Evolutionary conservation across 1,140 invertebrate species (phyloP), one percentile per base, ranked within the genome.

Genomic region (Caenorhabditis elegans): DNA sequence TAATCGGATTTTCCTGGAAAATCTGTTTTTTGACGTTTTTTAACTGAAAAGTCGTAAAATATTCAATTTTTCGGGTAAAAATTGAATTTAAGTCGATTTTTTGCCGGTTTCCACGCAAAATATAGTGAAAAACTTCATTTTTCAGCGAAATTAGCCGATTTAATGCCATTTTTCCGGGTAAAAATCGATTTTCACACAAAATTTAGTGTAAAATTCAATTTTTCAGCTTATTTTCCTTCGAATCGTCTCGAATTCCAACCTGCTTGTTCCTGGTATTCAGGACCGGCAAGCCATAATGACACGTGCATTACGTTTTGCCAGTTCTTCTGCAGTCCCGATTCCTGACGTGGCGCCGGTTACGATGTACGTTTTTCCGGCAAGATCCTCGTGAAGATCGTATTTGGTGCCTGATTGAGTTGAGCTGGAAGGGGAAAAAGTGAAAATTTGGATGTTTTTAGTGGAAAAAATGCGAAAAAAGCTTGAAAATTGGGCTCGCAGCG

Each of bases 221-320:
- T 48, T 48, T 5, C 5, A n/a, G 1, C 47, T 15, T 1, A 17
- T 48, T 48, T 48, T n/a, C 15, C 5, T 17, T 3, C n/a, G n/a
- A n/a, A n/a, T 43, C 39, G 39, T 4, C 3, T 43, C 39, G 39
- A 24, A 6, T 5, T 46, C 43, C 36, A 0, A 82, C 80, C 51
- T 89, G 84, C 51, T 89, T 90, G 79, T 89, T 89, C 15, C 82
- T 78, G 3, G 88, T 88, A n/a, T 76, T 76, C 19, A 89, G 36
- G 1, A 90, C 89, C 65, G 48, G 81, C 88, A 89, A 13, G 88
- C 88, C 88, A 89, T 88, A 47, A 89, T 87, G 2, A 89, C 88
- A 1, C 86, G 81, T 10, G 88, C 88, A 84, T 89, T 86, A 22
- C 88, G 51, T 53, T 87, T 86, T 3, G 88, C 88, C 49, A 89